Conservation (phyloP, 1,140 invertebrate species). For the Drosophila bocki region DNA sequence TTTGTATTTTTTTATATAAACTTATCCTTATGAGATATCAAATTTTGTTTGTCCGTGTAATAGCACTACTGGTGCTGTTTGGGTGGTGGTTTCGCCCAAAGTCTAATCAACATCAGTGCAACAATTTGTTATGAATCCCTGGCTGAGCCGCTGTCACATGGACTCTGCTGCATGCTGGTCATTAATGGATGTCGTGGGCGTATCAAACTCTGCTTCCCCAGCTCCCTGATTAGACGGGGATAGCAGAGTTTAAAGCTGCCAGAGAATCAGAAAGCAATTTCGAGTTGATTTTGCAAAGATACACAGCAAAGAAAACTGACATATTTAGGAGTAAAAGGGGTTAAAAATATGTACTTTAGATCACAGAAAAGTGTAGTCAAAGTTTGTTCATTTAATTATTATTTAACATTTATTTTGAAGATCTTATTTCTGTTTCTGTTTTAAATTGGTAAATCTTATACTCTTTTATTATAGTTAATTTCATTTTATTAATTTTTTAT, state of each 20-base stretch:
- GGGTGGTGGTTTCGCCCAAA: constrained; percentile 41
- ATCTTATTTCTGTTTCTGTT: too few relatives aligned
- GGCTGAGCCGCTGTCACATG: constrained; percentile 47
- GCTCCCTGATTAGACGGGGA: constrained; percentile 5
- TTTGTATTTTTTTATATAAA: background rate
- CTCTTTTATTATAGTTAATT: too few relatives aligned
- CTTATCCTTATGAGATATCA: background rate
- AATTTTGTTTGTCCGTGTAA: background rate
- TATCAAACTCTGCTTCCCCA: constrained; percentile 14
- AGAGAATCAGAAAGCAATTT: constrained; percentile 31
- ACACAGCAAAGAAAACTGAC: background rate
- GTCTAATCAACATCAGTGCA: constrained; percentile 76
- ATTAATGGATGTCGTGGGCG: constrained; percentile 76
- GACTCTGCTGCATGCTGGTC: constrained; percentile 39
- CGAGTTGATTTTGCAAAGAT: background rate
- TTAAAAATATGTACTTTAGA: too few relatives aligned
- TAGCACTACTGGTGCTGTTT: constrained; percentile 32
- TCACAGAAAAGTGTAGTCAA: too few relatives aligned
- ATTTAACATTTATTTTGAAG: too few relatives aligned
- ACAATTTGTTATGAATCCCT: constrained; percentile 76
- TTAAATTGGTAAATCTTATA: too few relatives aligned
- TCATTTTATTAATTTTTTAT: too few relatives aligned
- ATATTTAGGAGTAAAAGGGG: too few relatives aligned
- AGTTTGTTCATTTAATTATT: too few relatives aligned
- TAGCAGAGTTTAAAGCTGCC: constrained; percentile 19